Base-by-base conservation (phyloP, 1,140 invertebrate species). In the Nautilus pompilius region DNA sequence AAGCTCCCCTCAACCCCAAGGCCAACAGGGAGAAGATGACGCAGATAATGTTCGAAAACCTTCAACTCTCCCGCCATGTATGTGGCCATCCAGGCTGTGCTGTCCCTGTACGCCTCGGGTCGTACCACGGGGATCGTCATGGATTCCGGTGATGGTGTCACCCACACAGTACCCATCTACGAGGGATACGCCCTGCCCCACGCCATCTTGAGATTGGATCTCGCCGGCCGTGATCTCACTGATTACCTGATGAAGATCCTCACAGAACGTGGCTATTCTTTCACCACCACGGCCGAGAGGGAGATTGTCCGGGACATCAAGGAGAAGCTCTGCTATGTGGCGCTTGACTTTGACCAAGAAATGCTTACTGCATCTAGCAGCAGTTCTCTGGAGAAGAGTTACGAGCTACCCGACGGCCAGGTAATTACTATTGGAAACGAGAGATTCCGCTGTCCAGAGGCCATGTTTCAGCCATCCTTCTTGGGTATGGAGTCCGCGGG, bases 11-110 rank as follows among this genome's bases (percentile, higher is more conserved):
- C 8, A 80, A 79, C 63, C 71, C 74, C 56, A 73, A 74, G 1
- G 36, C 36, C 36, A 41, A 41, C 36, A 41, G 36, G n/a, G 36
- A 41, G n/a, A 41, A 41, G 36, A 66, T 48, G 92, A 94, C 80
- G 93, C 91, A 63, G 85, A 78, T 78, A 22, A 73, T 78, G 72
- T 78, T 78, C 55, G 76, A 78, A 62, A 77, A n/a, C 73, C 26
- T 95, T 95, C 89, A 94, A 95, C 86, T 90, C 89, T 45, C 93
- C 93, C 0, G 93, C 92, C 62, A 94, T 95, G 91, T 94, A 95
- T 76, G 92, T 95, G 2, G 91, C 90, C 65, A 94, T 95, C 80
- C 75, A 76, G 59, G 75, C 75, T 30, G 74, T 76, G 8, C 59
- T 77, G 33, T 77, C 74, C 30, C 49, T 77, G 53, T 77, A 77